Evolutionary conservation across 92 coral and sea anemone species (phyloP).

Genomic region (Paragorgia papillata): DNA sequence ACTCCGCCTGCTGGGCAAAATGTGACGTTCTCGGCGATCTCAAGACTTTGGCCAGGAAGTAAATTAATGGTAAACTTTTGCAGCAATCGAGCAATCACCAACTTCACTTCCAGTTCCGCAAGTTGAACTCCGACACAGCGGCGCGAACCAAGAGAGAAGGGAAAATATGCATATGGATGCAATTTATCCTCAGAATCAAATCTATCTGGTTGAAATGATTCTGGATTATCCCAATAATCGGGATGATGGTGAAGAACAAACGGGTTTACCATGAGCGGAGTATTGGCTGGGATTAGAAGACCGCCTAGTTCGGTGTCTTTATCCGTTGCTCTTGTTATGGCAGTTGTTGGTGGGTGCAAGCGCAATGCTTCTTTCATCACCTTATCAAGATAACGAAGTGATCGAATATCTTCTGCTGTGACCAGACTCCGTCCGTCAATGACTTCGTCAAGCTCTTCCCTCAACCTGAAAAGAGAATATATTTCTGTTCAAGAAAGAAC

Average conservation of each 20-base stretch:
- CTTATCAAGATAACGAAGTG: slow-evolving; percentile 26
- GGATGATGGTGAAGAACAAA: slow-evolving; percentile 79
- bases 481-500: background rate
- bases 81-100: slow-evolving; percentile 34
- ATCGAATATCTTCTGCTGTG: slow-evolving; percentile 5
- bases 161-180: slow-evolving; percentile 23
- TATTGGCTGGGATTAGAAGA: slow-evolving; percentile 72
- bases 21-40: slow-evolving; percentile 9
- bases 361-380: slow-evolving; percentile 45
- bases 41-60: slow-evolving; percentile 34
- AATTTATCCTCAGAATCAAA: slow-evolving; percentile 65
- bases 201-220: slow-evolving; percentile 84
- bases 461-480: slow-evolving; percentile 13
- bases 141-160: slow-evolving; percentile 39
- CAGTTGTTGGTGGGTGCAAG: slow-evolving; percentile 43
- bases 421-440: slow-evolving; percentile 4
- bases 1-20: slow-evolving; percentile 23
- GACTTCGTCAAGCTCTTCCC: slow-evolving; percentile 17
- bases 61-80: slow-evolving; percentile 13
- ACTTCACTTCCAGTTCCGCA: slow-evolving; percentile 33
- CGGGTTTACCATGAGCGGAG: slow-evolving; percentile 76
- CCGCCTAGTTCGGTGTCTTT: slow-evolving; percentile 72
- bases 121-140: slow-evolving; percentile 27
- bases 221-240: slow-evolving; percentile 90
- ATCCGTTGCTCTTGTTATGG: slow-evolving; percentile 51